These are phyloP conservation scores for Chlorospingus semifuscus DNA, from an alignment of 2,797 vertebrate species.

Conservation along the genomic window DNA sequence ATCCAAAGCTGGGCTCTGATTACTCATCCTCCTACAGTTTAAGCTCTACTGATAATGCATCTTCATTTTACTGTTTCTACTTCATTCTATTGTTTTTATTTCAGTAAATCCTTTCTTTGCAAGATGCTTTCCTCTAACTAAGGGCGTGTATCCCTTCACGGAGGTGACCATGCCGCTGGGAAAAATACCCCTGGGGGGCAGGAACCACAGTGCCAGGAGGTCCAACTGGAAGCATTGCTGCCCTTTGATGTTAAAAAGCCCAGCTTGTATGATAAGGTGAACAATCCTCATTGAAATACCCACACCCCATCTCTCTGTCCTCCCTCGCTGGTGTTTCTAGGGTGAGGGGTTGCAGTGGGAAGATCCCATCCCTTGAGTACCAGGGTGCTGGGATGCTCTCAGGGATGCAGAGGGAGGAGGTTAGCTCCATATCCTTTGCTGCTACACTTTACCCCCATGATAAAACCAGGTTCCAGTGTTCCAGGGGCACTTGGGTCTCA, in stretches of 20 bases:
- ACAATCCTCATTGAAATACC: accelerated
- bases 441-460: accelerated
- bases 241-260: background rate
- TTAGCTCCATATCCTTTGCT: background rate
- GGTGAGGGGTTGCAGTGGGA: background rate
- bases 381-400: background rate
- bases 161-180: accelerated
- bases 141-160: accelerated
- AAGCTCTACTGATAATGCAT: background rate
- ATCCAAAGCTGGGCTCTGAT: background rate
- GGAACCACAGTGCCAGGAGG: background rate
- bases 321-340: background rate
- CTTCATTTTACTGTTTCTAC: background rate
- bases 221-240: background rate
- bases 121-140: background rate
- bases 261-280: accelerated
- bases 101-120: background rate
- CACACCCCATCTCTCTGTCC: accelerated
- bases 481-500: accelerated
- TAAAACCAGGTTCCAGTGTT: background rate
- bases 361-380: background rate
- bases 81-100: background rate
- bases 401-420: background rate
- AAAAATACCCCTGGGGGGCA: background rate
- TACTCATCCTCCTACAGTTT: background rate